Evolutionary conservation across 2,797 vertebrate species (phyloP), one percentile per base, ranked within the genome.

Genomic region (Hydrocynus forskahlii): DNA sequence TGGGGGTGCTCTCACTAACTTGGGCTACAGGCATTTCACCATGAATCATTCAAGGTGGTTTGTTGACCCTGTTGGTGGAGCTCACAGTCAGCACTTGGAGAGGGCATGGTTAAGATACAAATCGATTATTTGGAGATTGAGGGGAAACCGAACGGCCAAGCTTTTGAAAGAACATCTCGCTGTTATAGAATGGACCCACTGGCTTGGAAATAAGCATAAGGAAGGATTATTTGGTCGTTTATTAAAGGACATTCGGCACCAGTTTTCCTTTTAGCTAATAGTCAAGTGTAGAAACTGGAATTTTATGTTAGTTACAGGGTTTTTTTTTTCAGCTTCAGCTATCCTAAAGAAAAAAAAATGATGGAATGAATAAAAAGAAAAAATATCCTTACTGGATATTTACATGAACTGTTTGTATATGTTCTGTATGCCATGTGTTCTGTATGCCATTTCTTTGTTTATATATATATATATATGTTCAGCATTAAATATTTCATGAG

Each of bases 131-230:
- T 73, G 69, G 78, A 25, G 48, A 17, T 23, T 63, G 4, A 40
- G 70, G n/a, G 59, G 69, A 7, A 80, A 78, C 25, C 12, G 43
- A 7, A 80, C 70, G 21, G 70, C 64, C 9, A 67, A 64, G 13
- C 13, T 75, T 8, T 52, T 80, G 16, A 64, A 66, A 40, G 21
- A 80, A 43, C 79, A 80, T 25, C 25, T 74, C 10, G 7, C 35
- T 7, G 19, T 74, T 29, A 75, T 75, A 48, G 40, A 80, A 64
- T 74, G 78, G 69, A 74, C 55, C 54, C 23, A 74, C 29, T 74
- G 78, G 57, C 43, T 80, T 25, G 70, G 80, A 10, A 29, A 55
- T 1, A 69, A 35, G 25, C 64, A 69, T 16, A 57, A 13, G 5
- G 13, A 60, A 13, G 64, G 64, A 1, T 2, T 17, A 0, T 23